Conservation (phyloP, 2,797 vertebrate species). For the Danio tinwini region DNA sequence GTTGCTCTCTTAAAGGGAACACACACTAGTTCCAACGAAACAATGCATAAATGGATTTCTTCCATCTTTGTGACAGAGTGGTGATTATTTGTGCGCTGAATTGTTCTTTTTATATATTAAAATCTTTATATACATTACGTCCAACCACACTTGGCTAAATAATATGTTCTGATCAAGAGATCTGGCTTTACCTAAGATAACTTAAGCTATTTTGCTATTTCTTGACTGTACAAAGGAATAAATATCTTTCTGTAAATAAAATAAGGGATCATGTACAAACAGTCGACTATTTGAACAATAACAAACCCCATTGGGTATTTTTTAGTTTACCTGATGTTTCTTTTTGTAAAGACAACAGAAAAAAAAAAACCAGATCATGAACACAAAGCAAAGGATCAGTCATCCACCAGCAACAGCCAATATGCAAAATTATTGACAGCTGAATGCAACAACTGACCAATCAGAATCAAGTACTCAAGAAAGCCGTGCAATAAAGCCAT, state of each 20-base stretch:
- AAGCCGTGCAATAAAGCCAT: background rate
- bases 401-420: background rate
- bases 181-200: constrained; percentile 20
- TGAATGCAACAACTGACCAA: constrained; percentile 1
- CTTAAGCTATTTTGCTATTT: background rate
- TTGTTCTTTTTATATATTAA: constrained; percentile 61
- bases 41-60: constrained; percentile 55
- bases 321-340: background rate
- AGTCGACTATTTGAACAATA: background rate
- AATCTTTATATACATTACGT: constrained; percentile 56
- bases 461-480: constrained; percentile 1
- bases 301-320: background rate
- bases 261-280: background rate
- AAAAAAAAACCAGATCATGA: constrained; percentile 19
- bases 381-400: background rate
- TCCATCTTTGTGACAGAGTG: constrained; percentile 58
- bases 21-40: constrained; percentile 48
- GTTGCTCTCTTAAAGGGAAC: constrained; percentile 52
- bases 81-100: constrained; percentile 68
- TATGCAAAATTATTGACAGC: constrained; percentile 1
- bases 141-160: constrained; percentile 6
- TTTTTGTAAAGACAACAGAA: background rate
- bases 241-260: constrained; percentile 13
- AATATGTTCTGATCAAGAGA: constrained; percentile 13
- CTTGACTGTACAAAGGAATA: constrained; percentile 20